phyloP scores from a whole-genome alignment of 2,797 vertebrate genomes.

The Erpetoichthys calabaricus region DNA sequence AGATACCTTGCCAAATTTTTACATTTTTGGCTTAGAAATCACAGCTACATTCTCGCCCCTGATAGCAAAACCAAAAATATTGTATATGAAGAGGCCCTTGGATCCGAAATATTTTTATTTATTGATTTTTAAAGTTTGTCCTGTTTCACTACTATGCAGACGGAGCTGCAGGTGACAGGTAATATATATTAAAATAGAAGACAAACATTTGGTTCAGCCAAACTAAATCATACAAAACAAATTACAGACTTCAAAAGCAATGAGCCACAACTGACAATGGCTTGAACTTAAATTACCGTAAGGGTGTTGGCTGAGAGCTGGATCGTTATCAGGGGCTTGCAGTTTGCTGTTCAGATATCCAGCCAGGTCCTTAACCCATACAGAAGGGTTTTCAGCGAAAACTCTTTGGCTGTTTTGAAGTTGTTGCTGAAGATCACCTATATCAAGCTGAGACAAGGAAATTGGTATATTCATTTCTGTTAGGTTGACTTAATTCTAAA shows the following conservation, averaged over 20 bases:
- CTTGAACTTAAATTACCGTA: slow-evolving; percentile 42
- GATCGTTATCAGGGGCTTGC: slow-evolving; percentile 57
- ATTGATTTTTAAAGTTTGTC: too few relatives aligned
- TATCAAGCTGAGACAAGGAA: slow-evolving; percentile 47
- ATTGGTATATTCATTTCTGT: neutral
- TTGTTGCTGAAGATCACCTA: slow-evolving; percentile 70
- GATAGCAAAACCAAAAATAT: too few relatives aligned
- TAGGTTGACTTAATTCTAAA: neutral
- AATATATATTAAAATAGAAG: too few relatives aligned
- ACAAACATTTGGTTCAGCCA: too few relatives aligned
- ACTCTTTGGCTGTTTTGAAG: slow-evolving; percentile 68
- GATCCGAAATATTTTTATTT: too few relatives aligned
- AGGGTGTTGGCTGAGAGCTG: slow-evolving; percentile 71
- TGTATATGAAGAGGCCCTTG: too few relatives aligned
- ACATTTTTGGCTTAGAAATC: too few relatives aligned
- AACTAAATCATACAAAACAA: neutral
- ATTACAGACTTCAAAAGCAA: neutral
- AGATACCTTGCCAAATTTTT: too few relatives aligned
- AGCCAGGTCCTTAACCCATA: slow-evolving; percentile 93
- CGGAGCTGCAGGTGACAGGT: too few relatives aligned
- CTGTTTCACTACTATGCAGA: too few relatives aligned
- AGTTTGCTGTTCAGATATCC: slow-evolving; percentile 88
- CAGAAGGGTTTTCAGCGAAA: slow-evolving; percentile 79
- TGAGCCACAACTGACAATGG: neutral
- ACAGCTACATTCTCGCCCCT: too few relatives aligned